Evolutionary conservation across 2,888 invertebrate species (phyloP), one percentile per base, ranked within the genome.

Genomic region (Hartigia nigra): DNA sequence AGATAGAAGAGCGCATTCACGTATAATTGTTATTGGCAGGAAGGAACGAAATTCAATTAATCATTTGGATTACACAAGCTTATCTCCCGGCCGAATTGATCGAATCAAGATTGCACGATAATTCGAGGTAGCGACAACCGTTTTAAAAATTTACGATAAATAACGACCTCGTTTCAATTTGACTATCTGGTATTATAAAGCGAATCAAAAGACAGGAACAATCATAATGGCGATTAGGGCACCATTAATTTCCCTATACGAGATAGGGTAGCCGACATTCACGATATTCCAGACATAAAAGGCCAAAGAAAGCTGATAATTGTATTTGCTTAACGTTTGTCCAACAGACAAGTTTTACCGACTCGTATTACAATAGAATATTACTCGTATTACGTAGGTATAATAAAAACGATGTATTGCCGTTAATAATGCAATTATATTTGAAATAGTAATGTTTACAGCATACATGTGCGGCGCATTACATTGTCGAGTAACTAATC

Each of bases 401-500:
- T 23, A 55, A 55, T 55, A 55, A 55, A 55, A 23, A 55, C 23
- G 23, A 55, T 23, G 23, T 55, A 55, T 72, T 32, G 32, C 32
- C 32, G 72, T 72, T 72, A 31, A 72, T 72, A 34, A 72, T 72
- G 72, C 14, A 75, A 87, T 87, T 86, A 88, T 88, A 88, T 88
- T 87, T 88, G 84, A 87, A 88, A 87, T 87, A 87, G 84, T 87
- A 85, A 87, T 86, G 87, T 87, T 88, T 88, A 88, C 87, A 87
- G 86, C 86, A 87, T 88, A 88, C 86, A 87, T 86, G 88, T 86
- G 87, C 86, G 86, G 84, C 84, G 86, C 83, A 85, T 85, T 87
- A 85, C 85, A 86, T 83, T 84, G 83, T 85, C 82, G 86, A 87
- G 84, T 72, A 31, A 72, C 34, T 32, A 72, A 34, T 32, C 12